Evolutionary conservation across 2,113 vertebrate species (phyloP).

Genomic region (Psilopogon haemacephalus): DNA sequence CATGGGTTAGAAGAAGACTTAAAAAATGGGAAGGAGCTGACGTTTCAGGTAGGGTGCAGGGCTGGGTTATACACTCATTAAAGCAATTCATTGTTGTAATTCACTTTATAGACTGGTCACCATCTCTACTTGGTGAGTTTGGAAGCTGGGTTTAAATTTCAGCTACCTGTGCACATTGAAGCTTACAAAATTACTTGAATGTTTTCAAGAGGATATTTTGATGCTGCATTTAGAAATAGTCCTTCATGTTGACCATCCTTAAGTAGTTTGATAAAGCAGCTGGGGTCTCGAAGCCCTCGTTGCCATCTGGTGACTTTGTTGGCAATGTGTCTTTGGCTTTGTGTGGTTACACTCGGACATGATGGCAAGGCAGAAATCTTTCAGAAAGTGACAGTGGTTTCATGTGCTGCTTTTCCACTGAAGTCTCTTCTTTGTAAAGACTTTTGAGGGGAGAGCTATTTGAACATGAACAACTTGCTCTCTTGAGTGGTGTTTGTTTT

Average conservation of each 20-base stretch:
- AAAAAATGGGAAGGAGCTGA: slow-evolving; percentile 60
- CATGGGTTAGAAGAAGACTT: slow-evolving; percentile 81
- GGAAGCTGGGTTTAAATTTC: not conserved
- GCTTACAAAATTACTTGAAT: not conserved
- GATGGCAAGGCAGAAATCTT: not conserved
- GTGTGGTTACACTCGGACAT: not conserved
- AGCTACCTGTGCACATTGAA: not conserved
- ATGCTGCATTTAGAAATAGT: not conserved
- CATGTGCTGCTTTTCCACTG: not conserved
- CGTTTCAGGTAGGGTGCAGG: slow-evolving; percentile 58
- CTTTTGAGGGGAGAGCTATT: not conserved
- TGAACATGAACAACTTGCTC: not conserved
- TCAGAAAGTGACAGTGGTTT: not conserved
- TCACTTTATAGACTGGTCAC: not conserved
- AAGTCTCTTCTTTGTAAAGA: not conserved
- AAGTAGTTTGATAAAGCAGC: not conserved
- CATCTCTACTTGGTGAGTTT: not conserved
- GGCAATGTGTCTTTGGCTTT: not conserved
- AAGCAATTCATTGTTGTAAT: not conserved
- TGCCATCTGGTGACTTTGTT: not conserved
- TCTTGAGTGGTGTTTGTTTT: not conserved
- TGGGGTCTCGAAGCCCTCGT: not conserved
- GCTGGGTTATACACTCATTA: not conserved
- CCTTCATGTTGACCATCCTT: not conserved
- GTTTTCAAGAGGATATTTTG: not conserved